Percentiles rank a stretch among this genome's conserved stretches.
Evolutionary conservation across 2,888 invertebrate genomes (phyloP).

Genomic region (Perdita meconis): DNA sequence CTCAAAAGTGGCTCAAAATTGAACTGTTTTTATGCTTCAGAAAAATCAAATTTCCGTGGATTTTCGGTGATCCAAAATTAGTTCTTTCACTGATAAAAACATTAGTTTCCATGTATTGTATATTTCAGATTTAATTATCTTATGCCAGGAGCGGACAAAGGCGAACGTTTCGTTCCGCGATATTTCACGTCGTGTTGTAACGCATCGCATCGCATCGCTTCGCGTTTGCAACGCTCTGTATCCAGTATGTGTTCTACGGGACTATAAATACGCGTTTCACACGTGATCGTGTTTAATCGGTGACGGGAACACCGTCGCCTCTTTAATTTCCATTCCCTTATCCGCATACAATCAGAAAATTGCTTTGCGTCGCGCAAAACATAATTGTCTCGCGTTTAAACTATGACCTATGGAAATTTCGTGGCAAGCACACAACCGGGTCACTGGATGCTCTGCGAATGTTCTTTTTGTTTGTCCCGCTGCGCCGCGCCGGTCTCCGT

Average conservation of each 20-base stretch:
- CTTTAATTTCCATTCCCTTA: slow-evolving; percentile 28
- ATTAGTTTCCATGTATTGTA: too few relatives aligned
- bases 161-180: too few relatives aligned
- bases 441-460: slow-evolving; percentile 8
- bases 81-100: too few relatives aligned
- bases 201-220: background rate
- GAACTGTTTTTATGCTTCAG: too few relatives aligned
- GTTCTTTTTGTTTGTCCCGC: too few relatives aligned
- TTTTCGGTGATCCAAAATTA: too few relatives aligned
- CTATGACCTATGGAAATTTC: slow-evolving; percentile 48
- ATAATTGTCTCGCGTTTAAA: slow-evolving; percentile 40
- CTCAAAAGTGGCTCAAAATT: too few relatives aligned
- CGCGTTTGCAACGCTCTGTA: slow-evolving; percentile 9
- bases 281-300: slow-evolving; percentile 18
- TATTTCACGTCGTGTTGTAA: too few relatives aligned
- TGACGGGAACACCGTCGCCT: slow-evolving; percentile 1
- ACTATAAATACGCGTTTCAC: slow-evolving; percentile 11
- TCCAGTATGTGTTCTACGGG: background rate
- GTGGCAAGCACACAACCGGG: slow-evolving; percentile 2
- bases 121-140: too few relatives aligned
- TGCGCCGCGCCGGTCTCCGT: slow-evolving; percentile 14
- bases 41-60: too few relatives aligned
- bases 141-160: too few relatives aligned
- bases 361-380: slow-evolving; percentile 7
- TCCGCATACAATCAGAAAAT: slow-evolving; percentile 39